phyloP scores from a whole-genome alignment of 2,888 invertebrate species.

The Sphaerophoria rueppellii region DNA sequence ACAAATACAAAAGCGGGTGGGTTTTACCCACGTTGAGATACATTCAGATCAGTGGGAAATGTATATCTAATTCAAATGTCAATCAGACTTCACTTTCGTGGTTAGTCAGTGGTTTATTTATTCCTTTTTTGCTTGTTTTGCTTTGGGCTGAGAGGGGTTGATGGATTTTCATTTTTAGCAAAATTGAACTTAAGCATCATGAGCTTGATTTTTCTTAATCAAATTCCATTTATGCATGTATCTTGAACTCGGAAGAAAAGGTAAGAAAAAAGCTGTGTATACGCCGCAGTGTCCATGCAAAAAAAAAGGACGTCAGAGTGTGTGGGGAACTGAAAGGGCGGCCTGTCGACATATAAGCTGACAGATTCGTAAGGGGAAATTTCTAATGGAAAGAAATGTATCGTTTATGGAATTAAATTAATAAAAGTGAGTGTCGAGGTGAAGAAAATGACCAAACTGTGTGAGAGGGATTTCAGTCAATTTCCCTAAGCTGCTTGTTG shows the following conservation, averaged over 20 bases:
- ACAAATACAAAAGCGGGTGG: not conserved
- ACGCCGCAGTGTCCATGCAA: constrained; percentile 11
- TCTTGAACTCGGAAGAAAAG: constrained; percentile 1
- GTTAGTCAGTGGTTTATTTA: constrained; percentile 14
- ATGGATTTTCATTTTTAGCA: constrained; percentile 6
- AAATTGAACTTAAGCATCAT: not conserved
- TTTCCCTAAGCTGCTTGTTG: not conserved
- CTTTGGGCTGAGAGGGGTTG: not conserved
- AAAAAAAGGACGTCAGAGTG: not conserved
- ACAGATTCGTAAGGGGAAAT: constrained; percentile 4
- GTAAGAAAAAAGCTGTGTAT: constrained; percentile 2
- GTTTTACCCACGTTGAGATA: not conserved
- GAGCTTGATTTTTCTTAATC: constrained; percentile 2
- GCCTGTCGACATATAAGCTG: constrained; percentile 13
- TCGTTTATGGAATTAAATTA: constrained; percentile 3
- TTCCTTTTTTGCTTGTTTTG: not conserved
- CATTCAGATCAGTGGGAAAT: constrained; percentile 1
- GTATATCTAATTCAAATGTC: constrained; percentile 22
- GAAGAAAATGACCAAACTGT: not conserved
- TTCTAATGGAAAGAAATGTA: constrained; percentile 2
- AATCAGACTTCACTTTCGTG: constrained; percentile 17
- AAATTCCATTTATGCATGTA: not conserved
- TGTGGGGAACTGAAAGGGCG: not conserved
- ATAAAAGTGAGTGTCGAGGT: not conserved
- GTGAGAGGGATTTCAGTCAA: not conserved